These are phyloP conservation scores for Austrolebias charrua DNA, from an alignment of 2,797 vertebrate genomes.

Conservation along the genomic window DNA sequence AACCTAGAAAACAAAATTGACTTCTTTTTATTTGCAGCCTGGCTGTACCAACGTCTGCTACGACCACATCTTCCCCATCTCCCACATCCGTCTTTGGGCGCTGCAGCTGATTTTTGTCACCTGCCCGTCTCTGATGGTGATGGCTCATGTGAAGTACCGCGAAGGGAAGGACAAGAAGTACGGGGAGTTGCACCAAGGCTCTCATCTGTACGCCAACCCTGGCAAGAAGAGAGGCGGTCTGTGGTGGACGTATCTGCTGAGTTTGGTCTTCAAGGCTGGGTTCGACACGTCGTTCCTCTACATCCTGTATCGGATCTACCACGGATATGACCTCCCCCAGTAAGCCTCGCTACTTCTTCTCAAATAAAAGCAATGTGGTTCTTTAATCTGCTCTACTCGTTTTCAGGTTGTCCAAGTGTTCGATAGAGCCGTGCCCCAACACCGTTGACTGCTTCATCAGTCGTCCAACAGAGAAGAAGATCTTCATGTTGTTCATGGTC, in stretches of 20 bases:
- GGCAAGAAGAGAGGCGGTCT: slow-evolving; percentile 90
- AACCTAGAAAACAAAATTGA: neutral
- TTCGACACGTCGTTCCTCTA: slow-evolving; percentile 87
- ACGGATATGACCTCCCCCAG: slow-evolving; percentile 85
- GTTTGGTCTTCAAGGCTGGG: slow-evolving; percentile 84
- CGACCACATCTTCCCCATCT: slow-evolving; percentile 91
- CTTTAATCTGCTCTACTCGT: neutral
- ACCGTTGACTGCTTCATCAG: slow-evolving; percentile 91
- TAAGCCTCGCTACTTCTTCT: slow-evolving; percentile 6
- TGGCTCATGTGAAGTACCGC: slow-evolving; percentile 90
- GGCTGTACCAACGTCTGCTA: slow-evolving; percentile 91
- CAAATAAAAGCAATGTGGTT: neutral
- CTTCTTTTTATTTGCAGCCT: slow-evolving; percentile 69
- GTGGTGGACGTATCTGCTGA: slow-evolving; percentile 94
- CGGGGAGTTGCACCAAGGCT: slow-evolving; percentile 52
- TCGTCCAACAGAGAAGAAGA: slow-evolving; percentile 88
- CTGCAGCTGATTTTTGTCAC: slow-evolving; percentile 96
- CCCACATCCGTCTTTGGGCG: slow-evolving; percentile 95
- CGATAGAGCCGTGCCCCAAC: slow-evolving; percentile 86
- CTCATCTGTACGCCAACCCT: slow-evolving; percentile 77
- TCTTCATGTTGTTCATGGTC: slow-evolving; percentile 94
- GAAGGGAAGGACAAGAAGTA: slow-evolving; percentile 82
- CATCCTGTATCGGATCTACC: slow-evolving; percentile 83
- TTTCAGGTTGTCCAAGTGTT: slow-evolving; percentile 79
- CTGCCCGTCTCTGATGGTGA: slow-evolving; percentile 90